Percentiles rank a stretch among this genome's conserved stretches.
phyloP scores from a whole-genome alignment of 2,113 vertebrate species.

The Eptatretus burgeri region DNA sequence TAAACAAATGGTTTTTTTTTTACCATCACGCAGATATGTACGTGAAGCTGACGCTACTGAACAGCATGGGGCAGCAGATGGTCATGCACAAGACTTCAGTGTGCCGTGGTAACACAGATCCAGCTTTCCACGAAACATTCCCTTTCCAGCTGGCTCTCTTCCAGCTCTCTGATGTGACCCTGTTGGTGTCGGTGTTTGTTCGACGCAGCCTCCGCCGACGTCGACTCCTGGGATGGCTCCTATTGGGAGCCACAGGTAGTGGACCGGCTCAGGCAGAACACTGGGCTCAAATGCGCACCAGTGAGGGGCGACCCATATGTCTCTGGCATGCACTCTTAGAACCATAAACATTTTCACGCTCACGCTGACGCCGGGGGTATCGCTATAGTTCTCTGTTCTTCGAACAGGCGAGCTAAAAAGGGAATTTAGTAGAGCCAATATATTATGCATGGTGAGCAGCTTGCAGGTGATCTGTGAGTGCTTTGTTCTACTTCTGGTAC shows the following conservation, averaged over 20 bases:
- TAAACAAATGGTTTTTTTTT: background rate
- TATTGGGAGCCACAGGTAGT: slow-evolving; percentile 62
- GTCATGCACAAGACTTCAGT: slow-evolving; percentile 69
- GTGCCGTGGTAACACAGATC: slow-evolving; percentile 62
- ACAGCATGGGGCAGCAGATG: slow-evolving; percentile 67
- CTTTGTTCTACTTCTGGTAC: too few relatives aligned
- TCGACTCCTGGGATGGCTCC: slow-evolving; percentile 83
- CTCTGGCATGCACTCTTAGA: slow-evolving; percentile 62
- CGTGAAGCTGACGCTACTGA: slow-evolving; percentile 51
- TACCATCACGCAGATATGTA: slow-evolving; percentile 34
- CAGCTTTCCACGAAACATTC: slow-evolving; percentile 83
- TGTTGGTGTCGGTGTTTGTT: slow-evolving; percentile 63
- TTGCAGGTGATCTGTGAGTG: too few relatives aligned
- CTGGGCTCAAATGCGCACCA: slow-evolving; percentile 75
- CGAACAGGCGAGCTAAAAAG: too few relatives aligned
- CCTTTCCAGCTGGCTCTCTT: slow-evolving; percentile 86
- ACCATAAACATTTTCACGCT: slow-evolving; percentile 24
- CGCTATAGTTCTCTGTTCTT: too few relatives aligned
- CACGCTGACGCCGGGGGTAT: too few relatives aligned
- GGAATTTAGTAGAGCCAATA: background rate
- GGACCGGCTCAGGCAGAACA: slow-evolving; percentile 59
- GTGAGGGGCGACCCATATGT: slow-evolving; percentile 39
- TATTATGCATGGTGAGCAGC: too few relatives aligned
- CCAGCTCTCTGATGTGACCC: slow-evolving; percentile 72
- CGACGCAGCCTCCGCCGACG: slow-evolving; percentile 70